Conservation (phyloP, 2,888 invertebrate species). For the Biston betularia region DNA sequence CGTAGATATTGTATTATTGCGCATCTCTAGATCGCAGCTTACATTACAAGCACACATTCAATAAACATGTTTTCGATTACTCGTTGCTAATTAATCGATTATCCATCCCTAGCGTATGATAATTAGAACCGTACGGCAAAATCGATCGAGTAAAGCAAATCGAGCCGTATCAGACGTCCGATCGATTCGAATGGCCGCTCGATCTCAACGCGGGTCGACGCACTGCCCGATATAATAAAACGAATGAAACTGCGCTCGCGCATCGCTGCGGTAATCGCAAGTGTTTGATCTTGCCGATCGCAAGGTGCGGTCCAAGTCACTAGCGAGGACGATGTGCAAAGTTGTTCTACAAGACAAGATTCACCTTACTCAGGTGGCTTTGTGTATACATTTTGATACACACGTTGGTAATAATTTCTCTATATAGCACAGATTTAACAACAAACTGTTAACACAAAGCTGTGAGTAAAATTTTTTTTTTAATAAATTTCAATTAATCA, state of each 20-base stretch:
- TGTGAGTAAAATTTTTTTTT: too few species aligned
- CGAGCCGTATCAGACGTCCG: conserved; percentile 17
- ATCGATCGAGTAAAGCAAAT: conserved; percentile 20
- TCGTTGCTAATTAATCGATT: conserved; percentile 32
- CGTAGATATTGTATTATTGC: too few species aligned
- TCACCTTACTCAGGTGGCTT: too few species aligned
- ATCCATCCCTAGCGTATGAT: conserved; percentile 18
- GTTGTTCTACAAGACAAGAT: too few species aligned
- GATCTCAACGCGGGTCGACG: conserved; percentile 36
- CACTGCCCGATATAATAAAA: conserved; percentile 43
- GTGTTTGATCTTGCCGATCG: conserved; percentile 73
- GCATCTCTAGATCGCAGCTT: not conserved
- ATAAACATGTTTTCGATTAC: conserved; percentile 23
- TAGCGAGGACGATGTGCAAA: too few species aligned
- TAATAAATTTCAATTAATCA: too few species aligned
- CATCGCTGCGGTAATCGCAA: conserved; percentile 68
- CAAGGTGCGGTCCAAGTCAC: conserved; percentile 14
- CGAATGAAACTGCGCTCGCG: conserved; percentile 61
- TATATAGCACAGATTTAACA: too few species aligned
- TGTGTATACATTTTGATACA: too few species aligned
- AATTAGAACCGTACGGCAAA: conserved; percentile 21
- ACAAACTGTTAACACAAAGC: too few species aligned
- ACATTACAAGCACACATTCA: conserved; percentile 1
- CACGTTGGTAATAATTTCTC: too few species aligned
- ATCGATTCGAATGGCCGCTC: conserved; percentile 13